These are phyloP conservation scores for Trematomus bernacchii DNA, from an alignment of 2,797 vertebrate genomes.

Conservation along the genomic window DNA sequence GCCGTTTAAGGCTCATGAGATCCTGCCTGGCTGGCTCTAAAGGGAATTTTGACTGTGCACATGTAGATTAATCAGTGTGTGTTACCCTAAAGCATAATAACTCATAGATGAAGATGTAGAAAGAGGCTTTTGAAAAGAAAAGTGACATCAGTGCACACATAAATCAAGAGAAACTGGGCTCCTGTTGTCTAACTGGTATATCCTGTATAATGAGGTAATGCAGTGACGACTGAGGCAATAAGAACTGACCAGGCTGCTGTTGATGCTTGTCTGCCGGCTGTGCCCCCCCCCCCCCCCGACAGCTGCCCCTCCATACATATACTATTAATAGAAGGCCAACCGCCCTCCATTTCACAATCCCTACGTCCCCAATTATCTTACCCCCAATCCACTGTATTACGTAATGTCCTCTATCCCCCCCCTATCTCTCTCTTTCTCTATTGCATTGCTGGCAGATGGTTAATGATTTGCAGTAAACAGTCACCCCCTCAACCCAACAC, in stretches of 20 bases:
- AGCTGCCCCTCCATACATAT: conserved; percentile 51
- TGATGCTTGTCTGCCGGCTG: conserved; percentile 32
- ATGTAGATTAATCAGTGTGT: conserved; percentile 13
- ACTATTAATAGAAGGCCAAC: conserved; percentile 69
- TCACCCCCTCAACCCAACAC: conserved; percentile 10
- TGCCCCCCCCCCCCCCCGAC: conserved; percentile 18
- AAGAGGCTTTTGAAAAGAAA: conserved; percentile 6
- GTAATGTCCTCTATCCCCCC: conserved; percentile 40
- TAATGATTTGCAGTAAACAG: conserved; percentile 45
- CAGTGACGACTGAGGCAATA: conserved; percentile 26
- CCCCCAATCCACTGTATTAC: conserved; percentile 54
- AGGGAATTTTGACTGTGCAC: background rate
- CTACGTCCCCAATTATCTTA: conserved; percentile 42
- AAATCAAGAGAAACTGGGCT: background rate
- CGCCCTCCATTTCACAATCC: conserved; percentile 39
- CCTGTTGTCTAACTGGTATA: conserved; percentile 14
- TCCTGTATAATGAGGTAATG: conserved; percentile 23
- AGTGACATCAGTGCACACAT: background rate
- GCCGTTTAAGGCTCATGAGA: conserved; percentile 9
- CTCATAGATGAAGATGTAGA: background rate
- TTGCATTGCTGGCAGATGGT: conserved; percentile 25
- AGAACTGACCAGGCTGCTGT: conserved; percentile 32
- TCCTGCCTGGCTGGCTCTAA: background rate
- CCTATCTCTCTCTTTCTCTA: conserved; percentile 12
- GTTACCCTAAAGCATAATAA: conserved; percentile 5